Base-by-base conservation (phyloP, 1,140 invertebrate species). In the Drosophila nigromelanica region DNA sequence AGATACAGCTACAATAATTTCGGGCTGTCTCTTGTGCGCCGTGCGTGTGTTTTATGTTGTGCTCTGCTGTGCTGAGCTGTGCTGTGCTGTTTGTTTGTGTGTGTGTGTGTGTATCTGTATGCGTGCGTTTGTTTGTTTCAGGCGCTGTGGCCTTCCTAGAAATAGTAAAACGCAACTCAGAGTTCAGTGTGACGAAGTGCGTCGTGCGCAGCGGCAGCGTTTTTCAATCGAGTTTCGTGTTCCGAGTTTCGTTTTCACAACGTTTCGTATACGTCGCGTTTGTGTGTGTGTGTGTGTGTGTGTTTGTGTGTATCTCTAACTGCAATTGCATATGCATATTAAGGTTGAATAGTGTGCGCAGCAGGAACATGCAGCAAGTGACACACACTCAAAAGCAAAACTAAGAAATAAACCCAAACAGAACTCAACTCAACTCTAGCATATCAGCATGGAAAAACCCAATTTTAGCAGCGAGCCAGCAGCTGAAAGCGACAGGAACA, bases 161-260 rank as follows among this genome's bases (percentile, higher is more conserved):
- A 90, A 89, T 90, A 90, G 89, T 89, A 81, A 82, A 90, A 90
- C 82, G 79, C 82, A 90, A 82, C 66, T 70, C 75, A 54, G 62
- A 83, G 67, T 90, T 81, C 80, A 90, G 89, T 90, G 62, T 77
- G 80, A 69, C 78, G 66, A 72, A 90, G 89, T 90, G 80, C 89
- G 89, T 90, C 80, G 82, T 90, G 87, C 87, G 87, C 85, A 90
- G 82, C 82, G 87, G 83, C 83, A 89, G 73, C 83, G 85, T 89
- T 87, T 79, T 59, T 63, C 52, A 48, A 56, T 30, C 27, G 50
- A 39, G n/a, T 63, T 30, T 18, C 50, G 61, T 54, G 42, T 54
- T 30, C 6, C 40, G 55, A 14, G 18, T 66, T 66, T 66, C 61
- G 7, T 4, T 59, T 60, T 37, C 14, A 40, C 14, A 37, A 21